Base-by-base conservation (phyloP, 2,797 vertebrate genomes). In the Coilia nasus region DNA sequence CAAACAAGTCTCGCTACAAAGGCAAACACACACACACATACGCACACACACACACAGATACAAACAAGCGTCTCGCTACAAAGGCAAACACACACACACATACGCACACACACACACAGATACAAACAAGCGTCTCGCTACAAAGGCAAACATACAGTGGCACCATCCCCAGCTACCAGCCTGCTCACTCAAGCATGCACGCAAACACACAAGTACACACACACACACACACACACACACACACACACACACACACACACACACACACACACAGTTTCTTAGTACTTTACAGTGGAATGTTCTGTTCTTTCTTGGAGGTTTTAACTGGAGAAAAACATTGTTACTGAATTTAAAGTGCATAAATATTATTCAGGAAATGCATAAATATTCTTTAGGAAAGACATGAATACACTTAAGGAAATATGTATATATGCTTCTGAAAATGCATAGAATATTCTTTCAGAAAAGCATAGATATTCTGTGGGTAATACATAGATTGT, bases 1-100 rank as follows among this genome's bases (percentile, higher is more conserved):
- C 87, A 90, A 89, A 91, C 86, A 88, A 87, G 83, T 88, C 88
- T 84, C 85, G 85, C 87, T 87, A 88, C 89, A 86, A 85, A 87
- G 81, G 59, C 59, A 19, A 2, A 60, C 60, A 60, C 59, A 60
- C 59, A 60, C 59, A 59, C 56, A 59, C 56, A 59, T 10, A 47
- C 46, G 10, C 46, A 60, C 60, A 64, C 60, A 64, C 60, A 64
- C 60, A 64, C 60, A 64, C 60, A 64, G 19, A 62, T 21, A 62
- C 60, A 62, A 19, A 62, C 21, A 62, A 19, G 23, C 60, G 23
- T n/a, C 60, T n/a, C 21, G 23, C 60, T 21, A 64, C 60, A 64
- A 21, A 64, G 19, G 28, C 62, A 64, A 23, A 64, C 62, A 64
- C n/a, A 64, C 62, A 64, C 62, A 64, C 62, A 64, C n/a, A 64